Percentiles rank a stretch among this genome's conserved stretches.
These are phyloP conservation scores for Argynnis bischoffii DNA, from an alignment of 2,888 invertebrate species.

Conservation along the genomic window DNA sequence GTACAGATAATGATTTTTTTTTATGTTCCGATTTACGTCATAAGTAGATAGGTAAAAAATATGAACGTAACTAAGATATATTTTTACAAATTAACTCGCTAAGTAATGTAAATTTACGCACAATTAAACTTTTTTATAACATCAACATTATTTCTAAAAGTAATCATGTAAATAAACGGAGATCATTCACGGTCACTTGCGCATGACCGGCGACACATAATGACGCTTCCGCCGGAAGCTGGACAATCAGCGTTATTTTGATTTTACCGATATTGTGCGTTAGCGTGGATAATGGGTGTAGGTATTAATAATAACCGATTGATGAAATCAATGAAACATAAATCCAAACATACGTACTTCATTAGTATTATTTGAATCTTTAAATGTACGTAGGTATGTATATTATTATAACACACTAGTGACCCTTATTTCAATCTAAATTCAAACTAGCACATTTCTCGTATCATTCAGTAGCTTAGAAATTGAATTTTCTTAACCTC, in stretches of 20 bases:
- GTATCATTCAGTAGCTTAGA: too few species aligned
- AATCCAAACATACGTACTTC: background rate
- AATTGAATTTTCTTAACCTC: too few species aligned
- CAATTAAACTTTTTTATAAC: slow-evolving; percentile 15
- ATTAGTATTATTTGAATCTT: too few species aligned
- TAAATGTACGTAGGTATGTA: too few species aligned
- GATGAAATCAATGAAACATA: slow-evolving; percentile 9
- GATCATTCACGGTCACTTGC: slow-evolving; percentile 56
- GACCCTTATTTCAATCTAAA: too few species aligned
- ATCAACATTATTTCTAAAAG: slow-evolving; percentile 2
- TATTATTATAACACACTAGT: too few species aligned
- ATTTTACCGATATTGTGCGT: slow-evolving; percentile 56
- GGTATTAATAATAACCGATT: slow-evolving; percentile 23
- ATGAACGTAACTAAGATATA: too few species aligned
- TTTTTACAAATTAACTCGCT: background rate
- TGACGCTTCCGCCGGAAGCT: slow-evolving; percentile 70
- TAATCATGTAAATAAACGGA: slow-evolving; percentile 33
- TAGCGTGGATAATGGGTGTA: slow-evolving; percentile 44
- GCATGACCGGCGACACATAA: slow-evolving; percentile 72
- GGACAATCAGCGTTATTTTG: slow-evolving; percentile 55
- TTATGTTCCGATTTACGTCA: too few species aligned
- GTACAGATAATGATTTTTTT: too few species aligned
- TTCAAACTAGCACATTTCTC: too few species aligned
- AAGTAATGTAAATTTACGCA: slow-evolving; percentile 9
- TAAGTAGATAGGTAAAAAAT: too few species aligned